Percentiles rank a stretch among this genome's conserved stretches.
These are phyloP conservation scores for Aphaenogaster floridana DNA, from an alignment of 1,140 invertebrate genomes.

Conservation along the genomic window DNA sequence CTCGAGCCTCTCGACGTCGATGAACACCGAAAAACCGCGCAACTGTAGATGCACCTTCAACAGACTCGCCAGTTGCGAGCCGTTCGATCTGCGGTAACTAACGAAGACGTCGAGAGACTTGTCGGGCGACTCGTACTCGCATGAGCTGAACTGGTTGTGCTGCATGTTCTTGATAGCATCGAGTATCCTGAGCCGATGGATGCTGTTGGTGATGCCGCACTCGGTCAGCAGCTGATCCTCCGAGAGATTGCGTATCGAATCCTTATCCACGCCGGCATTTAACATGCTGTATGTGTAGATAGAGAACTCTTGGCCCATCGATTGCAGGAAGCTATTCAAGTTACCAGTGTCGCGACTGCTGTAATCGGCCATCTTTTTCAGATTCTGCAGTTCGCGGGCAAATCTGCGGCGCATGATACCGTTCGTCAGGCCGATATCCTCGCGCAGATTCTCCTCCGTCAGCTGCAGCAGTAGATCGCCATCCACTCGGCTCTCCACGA, in stretches of 20 bases:
- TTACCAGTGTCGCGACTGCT: slow-evolving; percentile 97
- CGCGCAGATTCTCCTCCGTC: slow-evolving; percentile 95
- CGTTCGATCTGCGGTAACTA: slow-evolving; percentile 98
- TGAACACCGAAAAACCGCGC: slow-evolving; percentile 97
- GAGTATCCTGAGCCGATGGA: slow-evolving; percentile 96
- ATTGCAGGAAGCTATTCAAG: slow-evolving; percentile 96
- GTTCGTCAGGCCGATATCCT: slow-evolving; percentile 97
- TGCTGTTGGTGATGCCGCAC: slow-evolving; percentile 97
- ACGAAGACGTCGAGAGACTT: slow-evolving; percentile 99
- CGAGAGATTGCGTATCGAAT: slow-evolving; percentile 92
- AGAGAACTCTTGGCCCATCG: slow-evolving; percentile 95
- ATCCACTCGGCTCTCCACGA: slow-evolving; percentile 97
- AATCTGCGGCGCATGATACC: slow-evolving; percentile 98
- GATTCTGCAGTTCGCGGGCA: slow-evolving; percentile 96
- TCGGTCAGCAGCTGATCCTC: slow-evolving; percentile 97
- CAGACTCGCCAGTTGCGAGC: slow-evolving; percentile 97
- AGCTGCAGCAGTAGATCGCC: slow-evolving; percentile 98
- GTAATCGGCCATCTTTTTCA: slow-evolving; percentile 99
- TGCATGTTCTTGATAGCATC: slow-evolving; percentile 94
- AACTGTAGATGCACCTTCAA: slow-evolving; percentile 98
- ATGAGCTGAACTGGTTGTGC: slow-evolving; percentile 88
- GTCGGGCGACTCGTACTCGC: slow-evolving; percentile 92
- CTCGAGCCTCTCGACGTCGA: slow-evolving; percentile 97
- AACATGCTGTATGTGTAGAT: slow-evolving; percentile 99
- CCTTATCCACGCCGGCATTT: slow-evolving; percentile 97